A percentile compares a stretch with the other conserved stretches of the same genome.
These are phyloP conservation scores for Yasuhikotakia modesta DNA, from an alignment of 2,797 vertebrate genomes.

Conservation along the genomic window DNA sequence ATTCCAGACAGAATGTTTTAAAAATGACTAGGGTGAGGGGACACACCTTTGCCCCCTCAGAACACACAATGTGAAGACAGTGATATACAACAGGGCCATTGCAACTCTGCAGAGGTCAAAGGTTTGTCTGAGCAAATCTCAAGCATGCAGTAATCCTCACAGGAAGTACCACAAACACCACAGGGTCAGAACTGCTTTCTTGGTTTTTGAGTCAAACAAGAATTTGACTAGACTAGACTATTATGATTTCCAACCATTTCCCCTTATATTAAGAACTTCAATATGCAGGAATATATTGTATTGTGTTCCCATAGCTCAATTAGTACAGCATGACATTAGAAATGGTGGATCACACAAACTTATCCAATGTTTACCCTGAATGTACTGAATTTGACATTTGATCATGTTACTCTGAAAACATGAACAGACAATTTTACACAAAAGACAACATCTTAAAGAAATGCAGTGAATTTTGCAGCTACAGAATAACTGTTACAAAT, in stretches of 20 bases:
- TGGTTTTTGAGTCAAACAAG: conserved; percentile 6
- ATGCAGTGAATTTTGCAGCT: too few relatives aligned
- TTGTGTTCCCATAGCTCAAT: too few relatives aligned
- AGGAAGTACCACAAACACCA: conserved; percentile 49
- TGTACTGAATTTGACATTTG: background rate
- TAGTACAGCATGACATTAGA: too few relatives aligned
- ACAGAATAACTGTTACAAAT: too few relatives aligned
- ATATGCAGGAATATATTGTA: too few relatives aligned
- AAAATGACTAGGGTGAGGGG: conserved; percentile 30
- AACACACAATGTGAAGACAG: conserved; percentile 44
- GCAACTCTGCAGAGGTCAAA: conserved; percentile 49
- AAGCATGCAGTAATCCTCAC: conserved; percentile 48
- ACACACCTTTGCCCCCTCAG: conserved; percentile 42
- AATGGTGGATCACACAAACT: too few relatives aligned
- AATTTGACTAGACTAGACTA: background rate
- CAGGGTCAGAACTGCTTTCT: conserved; percentile 21
- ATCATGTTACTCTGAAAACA: background rate
- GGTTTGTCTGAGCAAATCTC: conserved; percentile 52
- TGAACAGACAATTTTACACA: too few relatives aligned
- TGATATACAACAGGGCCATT: conserved; percentile 56
- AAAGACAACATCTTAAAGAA: too few relatives aligned
- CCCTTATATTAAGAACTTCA: too few relatives aligned
- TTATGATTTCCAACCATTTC: background rate
- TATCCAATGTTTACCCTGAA: too few relatives aligned
- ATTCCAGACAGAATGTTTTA: conserved; percentile 42